A percentile compares a stretch with the other conserved stretches of the same genome.
Evolutionary conservation across 1,140 invertebrate species (phyloP).

Genomic region (Lamellibrachia luymesi): DNA sequence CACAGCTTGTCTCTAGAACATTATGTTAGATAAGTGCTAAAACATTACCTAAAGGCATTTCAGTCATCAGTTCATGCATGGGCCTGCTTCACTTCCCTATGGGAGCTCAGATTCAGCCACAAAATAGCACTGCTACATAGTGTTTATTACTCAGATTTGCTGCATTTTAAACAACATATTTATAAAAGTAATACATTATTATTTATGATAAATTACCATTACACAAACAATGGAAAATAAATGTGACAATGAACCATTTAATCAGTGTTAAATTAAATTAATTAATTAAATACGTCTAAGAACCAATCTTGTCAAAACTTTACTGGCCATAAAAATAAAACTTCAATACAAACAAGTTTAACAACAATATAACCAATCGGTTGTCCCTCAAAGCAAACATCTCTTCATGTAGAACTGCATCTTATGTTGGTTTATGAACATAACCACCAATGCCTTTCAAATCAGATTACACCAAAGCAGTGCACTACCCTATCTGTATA

Average conservation of each 20-base stretch:
- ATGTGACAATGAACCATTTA: background rate
- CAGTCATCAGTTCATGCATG: background rate
- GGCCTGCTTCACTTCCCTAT: background rate
- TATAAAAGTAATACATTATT: too few species aligned
- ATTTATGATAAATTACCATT: background rate
- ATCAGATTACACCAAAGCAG: too few species aligned
- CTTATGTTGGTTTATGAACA: background rate
- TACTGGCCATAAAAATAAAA: background rate
- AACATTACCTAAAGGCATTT: background rate
- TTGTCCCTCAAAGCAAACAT: background rate
- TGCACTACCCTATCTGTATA: too few species aligned
- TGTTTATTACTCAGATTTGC: too few species aligned
- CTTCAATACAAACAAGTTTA: background rate
- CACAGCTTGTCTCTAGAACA: too few species aligned
- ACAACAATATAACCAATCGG: background rate
- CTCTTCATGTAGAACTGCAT: background rate
- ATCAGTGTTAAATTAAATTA: too few species aligned
- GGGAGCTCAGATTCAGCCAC: background rate
- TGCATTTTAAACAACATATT: too few species aligned
- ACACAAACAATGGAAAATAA: background rate
- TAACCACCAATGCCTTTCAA: background rate
- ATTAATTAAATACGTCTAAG: background rate
- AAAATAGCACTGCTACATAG: background rate
- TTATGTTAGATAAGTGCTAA: background rate
- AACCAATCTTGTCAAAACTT: background rate